Percentiles rank a stretch among this genome's conserved stretches.
phyloP scores from a whole-genome alignment of 1,140 invertebrate genomes.

The Colletes latitarsis region DNA sequence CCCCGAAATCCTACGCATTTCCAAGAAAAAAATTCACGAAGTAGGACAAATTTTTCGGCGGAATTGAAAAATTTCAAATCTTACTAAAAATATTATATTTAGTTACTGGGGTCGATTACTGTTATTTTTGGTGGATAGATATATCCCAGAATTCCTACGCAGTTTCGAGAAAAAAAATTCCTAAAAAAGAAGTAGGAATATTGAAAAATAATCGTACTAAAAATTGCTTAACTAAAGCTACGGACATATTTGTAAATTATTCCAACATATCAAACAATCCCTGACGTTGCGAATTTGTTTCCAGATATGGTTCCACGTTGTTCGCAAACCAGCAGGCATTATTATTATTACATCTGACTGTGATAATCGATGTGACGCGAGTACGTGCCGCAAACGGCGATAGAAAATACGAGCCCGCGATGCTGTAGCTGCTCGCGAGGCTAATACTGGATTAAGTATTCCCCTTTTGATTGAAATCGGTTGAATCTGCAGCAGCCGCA shows the following conservation, averaged over 20 bases:
- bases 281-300: not conserved
- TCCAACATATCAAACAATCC: not conserved
- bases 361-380: slow-evolving; percentile 25
- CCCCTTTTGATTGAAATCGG: slow-evolving; percentile 45
- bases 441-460: slow-evolving; percentile 47
- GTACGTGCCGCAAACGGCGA: not conserved
- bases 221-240: not conserved
- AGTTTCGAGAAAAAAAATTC: too few relatives aligned
- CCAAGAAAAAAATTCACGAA: too few relatives aligned
- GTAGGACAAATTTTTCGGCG: too few relatives aligned
- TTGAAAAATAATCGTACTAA: not conserved
- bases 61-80: too few relatives aligned
- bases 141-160: too few relatives aligned
- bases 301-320: not conserved
- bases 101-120: too few relatives aligned
- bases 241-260: not conserved
- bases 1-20: too few relatives aligned
- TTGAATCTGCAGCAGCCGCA: slow-evolving; percentile 41
- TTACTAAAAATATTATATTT: too few relatives aligned
- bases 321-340: too few relatives aligned
- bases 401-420: slow-evolving; percentile 30
- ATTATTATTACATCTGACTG: slow-evolving; percentile 8
- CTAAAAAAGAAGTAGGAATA: too few relatives aligned
- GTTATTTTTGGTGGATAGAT: too few relatives aligned
- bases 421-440: slow-evolving; percentile 28